Base-by-base conservation (phyloP, 2,797 vertebrate species). In the Gymnoscopelus microlampas region DNA sequence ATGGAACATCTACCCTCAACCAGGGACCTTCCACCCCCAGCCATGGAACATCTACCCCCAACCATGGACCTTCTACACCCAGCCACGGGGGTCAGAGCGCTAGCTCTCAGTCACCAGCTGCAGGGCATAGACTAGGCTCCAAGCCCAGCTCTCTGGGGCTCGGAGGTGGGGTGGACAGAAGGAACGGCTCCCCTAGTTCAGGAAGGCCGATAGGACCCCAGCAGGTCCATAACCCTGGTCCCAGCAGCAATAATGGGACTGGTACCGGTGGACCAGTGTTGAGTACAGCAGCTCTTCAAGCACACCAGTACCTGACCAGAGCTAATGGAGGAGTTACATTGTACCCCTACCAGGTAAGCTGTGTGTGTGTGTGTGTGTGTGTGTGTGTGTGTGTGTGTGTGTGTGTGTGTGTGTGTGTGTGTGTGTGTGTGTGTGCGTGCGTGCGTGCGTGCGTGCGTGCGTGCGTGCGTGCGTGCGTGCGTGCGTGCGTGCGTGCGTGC, bases 71-170 rank as follows among this genome's bases (percentile, higher is more conserved):
- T 12, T 55, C 72, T 73, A 86, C 73, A 1, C 39, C 39, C 39
- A 44, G 39, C 9, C 39, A 44, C 13, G 69, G 24, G 49, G 65
- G 26, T 49, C 26, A 49, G 60, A 11, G 26, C 61, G 26, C 63
- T 19, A 56, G 73, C 23, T 63, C 61, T 51, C 91, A 88, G 66
- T 58, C 71, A 59, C 88, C 85, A 74, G 76, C 82, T 19, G 77
- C 91, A 19, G 93, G 94, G 54, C 89, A 96, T 94, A 95, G 92
- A 75, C 88, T 90, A 23, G 93, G 93, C 6, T 83, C 87, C 78
- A 99, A 98, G 84, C 96, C 96, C 76, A 98, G 92, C 91, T 97
- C 94, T 60, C 88, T 98, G n/a, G 96, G 96, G 29, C 93, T 98
- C 12, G 90, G 93, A 81, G 94, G 92, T 6, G 96, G 93, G 1